phyloP scores from a whole-genome alignment of 2,888 invertebrate species.

The Cacoxenus indagator region DNA sequence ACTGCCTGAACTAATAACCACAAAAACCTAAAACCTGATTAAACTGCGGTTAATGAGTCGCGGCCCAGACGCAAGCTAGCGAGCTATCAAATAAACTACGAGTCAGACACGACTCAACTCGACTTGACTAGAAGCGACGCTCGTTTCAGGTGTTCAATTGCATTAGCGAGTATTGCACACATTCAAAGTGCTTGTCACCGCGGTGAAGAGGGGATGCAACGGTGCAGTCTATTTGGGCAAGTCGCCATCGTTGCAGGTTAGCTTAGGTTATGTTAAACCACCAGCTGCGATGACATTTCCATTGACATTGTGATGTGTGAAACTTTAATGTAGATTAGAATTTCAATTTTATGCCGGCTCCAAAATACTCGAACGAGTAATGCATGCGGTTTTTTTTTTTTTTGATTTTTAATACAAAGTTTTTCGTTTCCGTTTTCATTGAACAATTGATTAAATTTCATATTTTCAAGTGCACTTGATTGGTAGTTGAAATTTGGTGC shows the following conservation, averaged over 20 bases:
- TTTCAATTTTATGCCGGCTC: no score
- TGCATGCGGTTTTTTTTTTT: no score
- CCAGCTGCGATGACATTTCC: neutral
- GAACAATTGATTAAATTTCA: neutral
- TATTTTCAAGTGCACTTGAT: neutral
- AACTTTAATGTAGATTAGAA: neutral
- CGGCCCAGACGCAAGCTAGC: neutral
- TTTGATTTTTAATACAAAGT: no score
- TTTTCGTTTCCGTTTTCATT: no score
- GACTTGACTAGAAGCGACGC: neutral
- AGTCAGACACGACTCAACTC: neutral
- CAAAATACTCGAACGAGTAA: no score
- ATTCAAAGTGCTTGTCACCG: neutral
- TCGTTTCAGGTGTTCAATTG: conserved; percentile 3
- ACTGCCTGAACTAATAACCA: conserved; percentile 56
- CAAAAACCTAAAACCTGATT: conserved; percentile 52
- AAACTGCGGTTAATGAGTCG: conserved; percentile 60
- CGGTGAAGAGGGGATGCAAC: neutral
- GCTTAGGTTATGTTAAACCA: no score
- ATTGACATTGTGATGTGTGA: neutral
- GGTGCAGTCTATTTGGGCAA: neutral
- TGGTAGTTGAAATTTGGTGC: neutral
- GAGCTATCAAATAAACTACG: neutral
- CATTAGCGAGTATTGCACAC: neutral
- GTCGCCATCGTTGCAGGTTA: neutral